Evolutionary conservation across 2,113 vertebrate species (phyloP).

Genomic region (Strigops habroptila): DNA sequence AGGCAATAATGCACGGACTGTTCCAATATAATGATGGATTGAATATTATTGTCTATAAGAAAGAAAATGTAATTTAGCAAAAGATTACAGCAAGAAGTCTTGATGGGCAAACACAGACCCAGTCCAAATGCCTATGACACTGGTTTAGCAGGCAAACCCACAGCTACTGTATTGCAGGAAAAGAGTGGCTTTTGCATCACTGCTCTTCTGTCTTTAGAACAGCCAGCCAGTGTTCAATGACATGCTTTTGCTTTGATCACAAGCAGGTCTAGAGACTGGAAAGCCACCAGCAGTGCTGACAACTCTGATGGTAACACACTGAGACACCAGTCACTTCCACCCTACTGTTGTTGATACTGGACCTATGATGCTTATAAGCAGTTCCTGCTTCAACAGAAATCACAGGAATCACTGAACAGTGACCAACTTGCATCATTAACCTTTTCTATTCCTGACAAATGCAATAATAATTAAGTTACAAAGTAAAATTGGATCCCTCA

Average conservation of each 20-base stretch:
- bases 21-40: neutral
- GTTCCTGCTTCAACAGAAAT: neutral
- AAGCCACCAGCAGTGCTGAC: neutral
- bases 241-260: accelerated
- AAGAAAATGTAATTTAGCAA: neutral
- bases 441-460: neutral
- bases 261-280: neutral
- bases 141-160: neutral
- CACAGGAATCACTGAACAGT: neutral
- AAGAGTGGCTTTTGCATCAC: neutral
- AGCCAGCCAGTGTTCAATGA: neutral
- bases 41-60: neutral
- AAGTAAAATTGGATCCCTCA: neutral
- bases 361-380: neutral
- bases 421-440: neutral
- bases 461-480: neutral
- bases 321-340: neutral
- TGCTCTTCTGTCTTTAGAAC: neutral
- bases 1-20: neutral
- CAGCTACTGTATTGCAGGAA: neutral
- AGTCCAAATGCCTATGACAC: neutral
- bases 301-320: neutral
- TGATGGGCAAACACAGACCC: neutral
- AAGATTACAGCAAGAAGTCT: neutral
- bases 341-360: neutral